phyloP scores from a whole-genome alignment of 2,888 invertebrate species.

The Nemotelus nigrinus region DNA sequence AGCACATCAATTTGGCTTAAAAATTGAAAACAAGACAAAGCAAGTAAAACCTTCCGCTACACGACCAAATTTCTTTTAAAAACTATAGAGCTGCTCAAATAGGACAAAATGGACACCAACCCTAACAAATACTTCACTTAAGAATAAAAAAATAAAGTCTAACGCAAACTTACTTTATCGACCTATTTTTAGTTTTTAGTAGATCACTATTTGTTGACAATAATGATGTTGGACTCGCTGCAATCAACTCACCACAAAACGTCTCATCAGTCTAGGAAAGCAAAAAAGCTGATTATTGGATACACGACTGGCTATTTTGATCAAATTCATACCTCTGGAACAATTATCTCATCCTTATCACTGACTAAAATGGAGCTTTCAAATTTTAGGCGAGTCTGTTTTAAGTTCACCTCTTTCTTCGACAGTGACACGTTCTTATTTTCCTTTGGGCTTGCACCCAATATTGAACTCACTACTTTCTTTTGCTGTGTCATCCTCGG shows the following conservation, averaged over 20 bases:
- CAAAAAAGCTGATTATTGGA: neutral
- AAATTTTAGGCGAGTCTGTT: conserved; percentile 55
- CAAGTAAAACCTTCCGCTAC: too few relatives aligned
- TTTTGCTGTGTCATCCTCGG: neutral
- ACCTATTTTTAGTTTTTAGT: too few relatives aligned
- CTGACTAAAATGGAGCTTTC: neutral
- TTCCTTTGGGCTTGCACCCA: neutral
- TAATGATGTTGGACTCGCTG: conserved; percentile 57
- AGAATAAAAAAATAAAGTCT: too few relatives aligned
- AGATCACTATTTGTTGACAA: too few relatives aligned
- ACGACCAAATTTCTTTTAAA: too few relatives aligned
- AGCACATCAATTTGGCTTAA: too few relatives aligned
- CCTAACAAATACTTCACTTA: too few relatives aligned
- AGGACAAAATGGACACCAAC: too few relatives aligned
- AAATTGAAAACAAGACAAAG: too few relatives aligned
- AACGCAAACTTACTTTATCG: too few relatives aligned
- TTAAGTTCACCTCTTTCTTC: conserved; percentile 53
- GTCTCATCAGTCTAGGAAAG: conserved; percentile 50
- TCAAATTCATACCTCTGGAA: conserved; percentile 24
- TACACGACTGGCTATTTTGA: neutral
- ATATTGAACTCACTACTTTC: neutral
- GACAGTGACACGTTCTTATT: conserved; percentile 52
- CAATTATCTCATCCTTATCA: conserved; percentile 9
- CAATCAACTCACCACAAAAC: conserved; percentile 56
- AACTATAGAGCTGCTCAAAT: too few relatives aligned